Evolutionary conservation across 2,113 vertebrate genomes (phyloP), one percentile per base, ranked within the genome.

Genomic region (Ornithorhynchus anatinus): DNA sequence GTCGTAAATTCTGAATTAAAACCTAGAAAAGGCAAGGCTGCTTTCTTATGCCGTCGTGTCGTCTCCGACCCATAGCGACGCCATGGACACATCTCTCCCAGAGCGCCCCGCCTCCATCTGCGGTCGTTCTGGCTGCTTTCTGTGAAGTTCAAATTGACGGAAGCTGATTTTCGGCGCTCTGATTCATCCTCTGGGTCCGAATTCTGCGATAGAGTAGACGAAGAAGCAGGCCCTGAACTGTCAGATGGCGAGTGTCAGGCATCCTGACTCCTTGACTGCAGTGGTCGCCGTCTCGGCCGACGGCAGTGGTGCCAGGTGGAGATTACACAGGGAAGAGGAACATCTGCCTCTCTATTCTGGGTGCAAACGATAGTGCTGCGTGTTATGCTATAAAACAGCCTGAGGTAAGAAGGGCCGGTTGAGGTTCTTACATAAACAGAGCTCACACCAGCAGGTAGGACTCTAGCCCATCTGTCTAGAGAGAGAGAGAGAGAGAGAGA

Each of bases 291-390:
- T 72, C 64, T 45, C 31, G 70, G 43, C 59, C 65, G 51, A 48
- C 23, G 5, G 31, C 68, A 68, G 64, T 59, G 45, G 79, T 80
- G 54, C 81, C 87, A 91, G 84, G 86, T 87, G 86, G 83, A 51
- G 73, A 77, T 81, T 76, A 71, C 39, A 75, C 22, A 70, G 63
- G 68, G 68, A 72, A 65, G 40, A 65, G 33, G 63, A 86, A 69
- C 86, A 87, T 84, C 84, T 90, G 89, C 68, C 89, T 77, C 51
- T 33, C 75, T 77, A 38, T 66, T 72, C 44, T 61, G 75, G 84
- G 65, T 47, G 77, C 79, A 70, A 74, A 62, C 67, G 87, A 86
- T 77, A 76, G 73, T 9, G 47, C 40, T 69, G 72, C 59, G 22
- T 67, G 39, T 83, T 87, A 79, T 75, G 40, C 58, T 68, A 39